phyloP scores from a whole-genome alignment of 2,113 vertebrate species.

The Scalopus aquaticus region DNA sequence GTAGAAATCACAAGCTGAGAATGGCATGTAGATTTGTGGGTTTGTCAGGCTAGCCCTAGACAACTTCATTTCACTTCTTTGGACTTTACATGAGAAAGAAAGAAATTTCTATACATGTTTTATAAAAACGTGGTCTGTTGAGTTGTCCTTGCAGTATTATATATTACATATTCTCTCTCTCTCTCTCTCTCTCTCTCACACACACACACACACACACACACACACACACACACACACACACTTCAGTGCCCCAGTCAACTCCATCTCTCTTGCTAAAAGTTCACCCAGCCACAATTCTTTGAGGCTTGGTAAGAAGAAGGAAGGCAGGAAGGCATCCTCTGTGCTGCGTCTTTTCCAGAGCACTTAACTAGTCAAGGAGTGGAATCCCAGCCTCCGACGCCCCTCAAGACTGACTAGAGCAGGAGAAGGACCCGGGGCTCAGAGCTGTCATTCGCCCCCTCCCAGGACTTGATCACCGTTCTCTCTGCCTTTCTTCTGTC shows the following conservation, averaged over 20 bases:
- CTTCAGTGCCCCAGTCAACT: neutral
- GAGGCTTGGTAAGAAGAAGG: neutral
- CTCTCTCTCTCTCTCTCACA: neutral
- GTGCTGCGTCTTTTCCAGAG: neutral
- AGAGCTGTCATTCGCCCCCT: rapidly evolving
- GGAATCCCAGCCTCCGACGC: neutral
- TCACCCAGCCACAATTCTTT: rapidly evolving
- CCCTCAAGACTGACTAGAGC: neutral
- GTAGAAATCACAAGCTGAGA: neutral
- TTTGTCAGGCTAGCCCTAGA: neutral
- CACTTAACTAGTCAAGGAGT: neutral
- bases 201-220: neutral
- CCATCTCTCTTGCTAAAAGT: neutral
- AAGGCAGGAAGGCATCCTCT: neutral
- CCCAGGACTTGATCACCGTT: neutral
- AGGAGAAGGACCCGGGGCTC: neutral
- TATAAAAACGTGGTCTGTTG: neutral
- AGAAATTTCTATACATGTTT: neutral
- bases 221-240: neutral
- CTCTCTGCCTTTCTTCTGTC: neutral
- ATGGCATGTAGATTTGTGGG: rapidly evolving
- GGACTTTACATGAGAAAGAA: neutral
- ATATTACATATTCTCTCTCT: neutral
- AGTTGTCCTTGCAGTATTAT: neutral
- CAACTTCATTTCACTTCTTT: neutral